Conservation (phyloP, 1,140 invertebrate species). For the Metaphire vulgaris region DNA sequence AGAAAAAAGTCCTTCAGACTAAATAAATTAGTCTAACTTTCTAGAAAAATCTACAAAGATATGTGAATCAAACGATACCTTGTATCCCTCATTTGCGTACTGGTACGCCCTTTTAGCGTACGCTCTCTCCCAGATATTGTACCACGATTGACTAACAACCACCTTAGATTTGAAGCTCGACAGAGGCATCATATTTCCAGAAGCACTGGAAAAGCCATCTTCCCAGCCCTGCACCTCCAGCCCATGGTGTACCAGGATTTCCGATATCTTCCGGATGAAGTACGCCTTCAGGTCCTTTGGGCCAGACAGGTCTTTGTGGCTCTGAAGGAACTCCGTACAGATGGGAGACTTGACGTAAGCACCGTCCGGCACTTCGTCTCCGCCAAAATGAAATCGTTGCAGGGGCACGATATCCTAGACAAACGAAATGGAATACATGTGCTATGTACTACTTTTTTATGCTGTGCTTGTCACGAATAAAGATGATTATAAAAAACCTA, state of each 20-base stretch:
- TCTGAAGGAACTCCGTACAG: constrained; percentile 3
- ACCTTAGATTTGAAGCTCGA: background rate
- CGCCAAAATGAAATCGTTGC: constrained; percentile 18
- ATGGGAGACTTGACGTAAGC: constrained; percentile 20
- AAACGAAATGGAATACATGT: too few relatives aligned
- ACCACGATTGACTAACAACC: constrained; percentile 1
- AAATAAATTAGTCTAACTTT: too few relatives aligned
- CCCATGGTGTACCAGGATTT: background rate
- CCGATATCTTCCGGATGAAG: constrained; percentile 9
- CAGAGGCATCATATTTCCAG: background rate
- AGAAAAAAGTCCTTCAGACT: too few relatives aligned
- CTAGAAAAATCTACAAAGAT: too few relatives aligned
- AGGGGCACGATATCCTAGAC: constrained; percentile 13
- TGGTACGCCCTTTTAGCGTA: background rate
- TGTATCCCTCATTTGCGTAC: constrained; percentile 11
- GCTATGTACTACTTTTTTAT: too few relatives aligned
- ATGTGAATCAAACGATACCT: too few relatives aligned
- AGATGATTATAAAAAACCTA: too few relatives aligned
- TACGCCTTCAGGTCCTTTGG: constrained; percentile 1
- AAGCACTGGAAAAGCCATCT: constrained; percentile 4
- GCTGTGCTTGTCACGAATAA: too few relatives aligned
- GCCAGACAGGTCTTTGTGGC: background rate
- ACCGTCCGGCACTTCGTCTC: constrained; percentile 22
- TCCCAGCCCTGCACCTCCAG: constrained; percentile 9
- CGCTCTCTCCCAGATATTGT: constrained; percentile 5